phyloP scores from a whole-genome alignment of 2,113 vertebrate genomes.

The Phocoena sinus region DNA sequence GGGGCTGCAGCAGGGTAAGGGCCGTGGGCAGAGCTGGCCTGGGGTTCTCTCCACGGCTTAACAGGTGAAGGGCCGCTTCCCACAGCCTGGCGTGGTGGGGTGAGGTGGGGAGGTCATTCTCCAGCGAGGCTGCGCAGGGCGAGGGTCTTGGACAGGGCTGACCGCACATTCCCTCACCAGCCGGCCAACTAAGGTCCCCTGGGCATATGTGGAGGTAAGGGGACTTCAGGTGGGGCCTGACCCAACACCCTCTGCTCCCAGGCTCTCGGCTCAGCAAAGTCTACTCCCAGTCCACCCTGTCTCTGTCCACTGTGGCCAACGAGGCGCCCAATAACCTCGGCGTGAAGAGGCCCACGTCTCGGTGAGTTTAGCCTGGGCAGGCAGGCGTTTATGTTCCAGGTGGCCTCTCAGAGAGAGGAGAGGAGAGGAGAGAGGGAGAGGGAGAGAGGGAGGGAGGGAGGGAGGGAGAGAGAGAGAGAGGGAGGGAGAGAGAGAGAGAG shows the following conservation, averaged over 20 bases:
- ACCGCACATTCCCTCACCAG: not conserved
- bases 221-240: not conserved
- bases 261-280: conserved; percentile 90
- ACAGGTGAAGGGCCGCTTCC: not conserved
- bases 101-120: accelerated
- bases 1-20: not conserved
- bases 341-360: conserved; percentile 80
- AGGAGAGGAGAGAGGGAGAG: too few species aligned
- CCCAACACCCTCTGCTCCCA: conserved; percentile 36
- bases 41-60: not conserved
- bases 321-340: conserved; percentile 79
- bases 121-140: not conserved
- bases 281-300: conserved; percentile 92
- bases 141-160: not conserved
- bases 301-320: conserved; percentile 89
- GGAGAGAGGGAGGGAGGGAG: accelerated
- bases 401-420: too few species aligned
- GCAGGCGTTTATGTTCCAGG: accelerated
- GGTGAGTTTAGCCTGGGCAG: conserved; percentile 28
- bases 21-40: not conserved
- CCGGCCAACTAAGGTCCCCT: too few species aligned
- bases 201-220: accelerated
- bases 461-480: too few species aligned
- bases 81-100: not conserved
- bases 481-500: accelerated